Conservation (phyloP, 1,140 invertebrate genomes). For the Euura lappo region DNA sequence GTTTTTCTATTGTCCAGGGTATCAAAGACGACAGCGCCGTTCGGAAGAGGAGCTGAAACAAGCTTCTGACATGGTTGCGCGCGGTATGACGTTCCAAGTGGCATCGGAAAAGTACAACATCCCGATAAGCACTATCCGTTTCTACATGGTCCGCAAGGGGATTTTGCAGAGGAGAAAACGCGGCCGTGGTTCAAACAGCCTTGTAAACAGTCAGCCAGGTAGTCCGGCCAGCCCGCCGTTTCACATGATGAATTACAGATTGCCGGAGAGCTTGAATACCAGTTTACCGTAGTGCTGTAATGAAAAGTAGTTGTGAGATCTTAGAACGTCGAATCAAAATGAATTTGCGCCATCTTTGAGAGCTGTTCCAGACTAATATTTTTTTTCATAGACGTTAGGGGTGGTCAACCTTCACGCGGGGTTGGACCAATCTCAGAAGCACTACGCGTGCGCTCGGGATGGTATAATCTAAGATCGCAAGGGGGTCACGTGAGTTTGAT, state of each 20-base stretch:
- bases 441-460: not conserved
- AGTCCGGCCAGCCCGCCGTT: conserved; percentile 70
- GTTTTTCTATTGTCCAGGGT: conserved; percentile 38
- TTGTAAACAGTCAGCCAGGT: conserved; percentile 56
- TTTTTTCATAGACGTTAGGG: conserved; percentile 9
- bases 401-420: too few relatives aligned
- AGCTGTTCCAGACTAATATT: conserved; percentile 48
- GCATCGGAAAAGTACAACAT: conserved; percentile 84
- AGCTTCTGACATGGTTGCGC: conserved; percentile 79
- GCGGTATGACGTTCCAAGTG: conserved; percentile 82
- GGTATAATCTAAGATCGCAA: not conserved
- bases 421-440: too few relatives aligned
- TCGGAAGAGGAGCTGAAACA: conserved; percentile 77
- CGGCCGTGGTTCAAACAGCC: conserved; percentile 61
- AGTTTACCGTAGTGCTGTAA: conserved; percentile 58
- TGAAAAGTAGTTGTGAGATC: conserved; percentile 43
- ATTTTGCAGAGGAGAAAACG: conserved; percentile 77
- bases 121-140: conserved; percentile 82
- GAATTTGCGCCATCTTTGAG: conserved; percentile 35
- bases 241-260: conserved; percentile 77
- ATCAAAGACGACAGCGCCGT: conserved; percentile 66
- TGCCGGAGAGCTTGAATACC: conserved; percentile 65
- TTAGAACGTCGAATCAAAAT: conserved; percentile 46
- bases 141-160: conserved; percentile 83
- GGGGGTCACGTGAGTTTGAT: not conserved